Conservation (phyloP, 2,113 vertebrate genomes). For the Camelus bactrianus region DNA sequence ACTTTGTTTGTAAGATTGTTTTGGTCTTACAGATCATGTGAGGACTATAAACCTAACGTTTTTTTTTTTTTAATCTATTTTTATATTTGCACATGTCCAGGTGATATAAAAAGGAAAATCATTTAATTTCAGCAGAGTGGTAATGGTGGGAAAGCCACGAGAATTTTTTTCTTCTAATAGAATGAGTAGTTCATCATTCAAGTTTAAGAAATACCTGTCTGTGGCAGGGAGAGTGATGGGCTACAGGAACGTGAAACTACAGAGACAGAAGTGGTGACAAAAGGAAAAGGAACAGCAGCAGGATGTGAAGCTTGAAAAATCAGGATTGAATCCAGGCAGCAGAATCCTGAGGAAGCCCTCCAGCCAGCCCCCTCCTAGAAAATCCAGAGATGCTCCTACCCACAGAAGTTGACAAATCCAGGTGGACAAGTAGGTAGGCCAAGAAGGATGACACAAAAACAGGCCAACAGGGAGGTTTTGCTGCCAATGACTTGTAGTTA, state of each 20-base stretch:
- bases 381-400: background rate
- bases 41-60: background rate
- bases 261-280: background rate
- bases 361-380: background rate
- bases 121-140: background rate
- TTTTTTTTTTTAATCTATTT: background rate
- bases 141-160: background rate
- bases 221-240: background rate
- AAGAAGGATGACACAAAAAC: background rate
- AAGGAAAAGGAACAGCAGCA: background rate
- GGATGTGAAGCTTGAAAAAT: background rate
- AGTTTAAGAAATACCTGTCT: background rate
- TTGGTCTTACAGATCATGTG: background rate
- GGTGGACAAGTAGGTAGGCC: background rate
- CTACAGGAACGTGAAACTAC: background rate
- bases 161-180: background rate
- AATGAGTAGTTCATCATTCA: background rate
- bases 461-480: background rate
- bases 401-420: background rate
- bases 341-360: background rate
- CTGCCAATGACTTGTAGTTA: background rate
- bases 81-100: background rate
- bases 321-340: background rate
- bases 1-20: background rate
- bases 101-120: background rate